Percentiles rank a stretch among this genome's conserved stretches.
These are phyloP conservation scores for Clamator glandarius DNA, from an alignment of 2,797 vertebrate species.

Conservation along the genomic window DNA sequence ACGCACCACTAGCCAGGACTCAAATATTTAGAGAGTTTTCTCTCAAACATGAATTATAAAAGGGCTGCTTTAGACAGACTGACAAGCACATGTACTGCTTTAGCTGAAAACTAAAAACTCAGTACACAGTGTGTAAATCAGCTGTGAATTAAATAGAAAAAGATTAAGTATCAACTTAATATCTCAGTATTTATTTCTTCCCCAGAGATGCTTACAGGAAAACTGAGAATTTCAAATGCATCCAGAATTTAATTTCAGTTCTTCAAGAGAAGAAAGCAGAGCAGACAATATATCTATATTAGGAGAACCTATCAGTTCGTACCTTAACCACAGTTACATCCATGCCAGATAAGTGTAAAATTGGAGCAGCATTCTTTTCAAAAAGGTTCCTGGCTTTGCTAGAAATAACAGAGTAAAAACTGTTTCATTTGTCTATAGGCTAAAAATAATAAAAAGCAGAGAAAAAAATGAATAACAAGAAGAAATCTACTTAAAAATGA, in stretches of 20 bases:
- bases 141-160: background rate
- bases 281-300: background rate
- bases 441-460: background rate
- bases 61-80: background rate
- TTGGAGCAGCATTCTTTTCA: constrained; percentile 97
- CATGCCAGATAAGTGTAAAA: constrained; percentile 94
- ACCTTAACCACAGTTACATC: constrained; percentile 95
- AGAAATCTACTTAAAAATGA: background rate
- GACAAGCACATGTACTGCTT: background rate
- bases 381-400: constrained; percentile 96
- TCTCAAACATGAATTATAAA: constrained; percentile 7
- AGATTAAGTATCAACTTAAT: background rate
- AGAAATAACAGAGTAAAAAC: constrained; percentile 2
- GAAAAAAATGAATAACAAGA: background rate
- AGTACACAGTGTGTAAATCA: background rate
- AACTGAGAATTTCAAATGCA: constrained; percentile 2
- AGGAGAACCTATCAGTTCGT: constrained; percentile 31
- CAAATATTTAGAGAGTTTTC: background rate
- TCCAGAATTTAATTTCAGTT: background rate
- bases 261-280: background rate
- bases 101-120: constrained; percentile 18
- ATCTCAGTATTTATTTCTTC: background rate
- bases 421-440: background rate
- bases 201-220: background rate
- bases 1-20: background rate